Evolutionary conservation across 2,888 invertebrate species (phyloP).

Genomic region (Fissipunctia ypsillon): DNA sequence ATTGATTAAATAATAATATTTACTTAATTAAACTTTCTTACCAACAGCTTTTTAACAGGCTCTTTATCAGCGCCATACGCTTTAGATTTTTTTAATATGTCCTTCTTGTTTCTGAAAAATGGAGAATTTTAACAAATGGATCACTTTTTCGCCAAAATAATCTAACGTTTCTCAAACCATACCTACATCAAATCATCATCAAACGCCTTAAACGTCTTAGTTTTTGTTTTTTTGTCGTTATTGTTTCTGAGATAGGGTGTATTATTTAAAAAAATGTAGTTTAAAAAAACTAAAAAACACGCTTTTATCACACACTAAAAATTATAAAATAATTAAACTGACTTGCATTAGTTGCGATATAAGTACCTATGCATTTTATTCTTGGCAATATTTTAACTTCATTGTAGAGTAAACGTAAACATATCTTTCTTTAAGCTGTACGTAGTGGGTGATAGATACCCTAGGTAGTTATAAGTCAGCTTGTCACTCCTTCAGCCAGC

Average conservation of each 20-base stretch:
- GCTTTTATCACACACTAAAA: too few relatives aligned
- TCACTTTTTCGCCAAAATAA: neutral
- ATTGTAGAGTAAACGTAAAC: neutral
- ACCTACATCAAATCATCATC: neutral
- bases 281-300: too few relatives aligned
- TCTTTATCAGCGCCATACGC: neutral
- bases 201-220: neutral
- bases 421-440: neutral
- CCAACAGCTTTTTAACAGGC: constrained; percentile 4
- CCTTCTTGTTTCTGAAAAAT: neutral
- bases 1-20: neutral
- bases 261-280: neutral
- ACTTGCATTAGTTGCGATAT: neutral
- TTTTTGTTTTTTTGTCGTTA: neutral
- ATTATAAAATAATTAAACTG: neutral
- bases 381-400: neutral
- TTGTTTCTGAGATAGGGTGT: neutral
- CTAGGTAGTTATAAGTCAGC: neutral
- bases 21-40: constrained; percentile 10
- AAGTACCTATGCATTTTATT: neutral
- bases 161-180: neutral
- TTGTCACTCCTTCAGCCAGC: too few relatives aligned
- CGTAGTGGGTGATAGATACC: neutral
- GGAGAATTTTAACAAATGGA: too few relatives aligned
- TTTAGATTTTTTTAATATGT: neutral